Evolutionary conservation across 1,140 invertebrate species (phyloP).

Genomic region (Riptortus pedestris): DNA sequence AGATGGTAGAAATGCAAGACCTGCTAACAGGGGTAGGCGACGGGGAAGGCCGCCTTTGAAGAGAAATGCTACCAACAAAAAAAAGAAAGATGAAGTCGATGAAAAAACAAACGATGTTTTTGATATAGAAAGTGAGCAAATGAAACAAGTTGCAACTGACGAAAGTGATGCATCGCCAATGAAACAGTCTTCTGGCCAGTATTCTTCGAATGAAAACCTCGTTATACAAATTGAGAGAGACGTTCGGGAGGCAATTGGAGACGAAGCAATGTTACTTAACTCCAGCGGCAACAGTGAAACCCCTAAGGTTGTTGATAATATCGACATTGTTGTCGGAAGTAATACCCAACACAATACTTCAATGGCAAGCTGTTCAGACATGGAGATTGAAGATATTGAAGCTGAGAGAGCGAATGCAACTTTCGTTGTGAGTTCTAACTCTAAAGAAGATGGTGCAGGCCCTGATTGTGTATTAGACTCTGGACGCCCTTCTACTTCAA

Average conservation of each 20-base stretch:
- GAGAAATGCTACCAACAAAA: neutral
- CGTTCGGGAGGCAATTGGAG: slow-evolving; percentile 21
- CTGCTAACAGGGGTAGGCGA: too few species aligned
- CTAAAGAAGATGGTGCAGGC: too few species aligned
- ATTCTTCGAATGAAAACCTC: slow-evolving; percentile 22
- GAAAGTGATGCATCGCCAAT: neutral
- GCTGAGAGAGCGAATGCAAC: too few species aligned
- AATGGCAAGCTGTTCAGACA: too few species aligned
- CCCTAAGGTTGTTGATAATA: too few species aligned
- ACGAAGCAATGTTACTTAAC: slow-evolving; percentile 11
- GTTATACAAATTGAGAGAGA: slow-evolving; percentile 22
- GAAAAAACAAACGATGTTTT: neutral
- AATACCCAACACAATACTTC: neutral
- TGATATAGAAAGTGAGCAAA: neutral
- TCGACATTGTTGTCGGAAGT: neutral
- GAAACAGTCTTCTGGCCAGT: neutral
- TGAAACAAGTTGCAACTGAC: neutral
- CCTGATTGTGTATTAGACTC: too few species aligned
- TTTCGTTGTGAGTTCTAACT: too few species aligned
- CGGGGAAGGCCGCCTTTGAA: too few species aligned
- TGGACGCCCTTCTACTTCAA: too few species aligned
- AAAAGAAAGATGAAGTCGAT: neutral
- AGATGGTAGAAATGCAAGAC: neutral
- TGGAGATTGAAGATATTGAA: too few species aligned
- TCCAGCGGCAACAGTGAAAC: neutral